Conservation (phyloP, 2,888 invertebrate species). For the Polylopha cassiicola region DNA sequence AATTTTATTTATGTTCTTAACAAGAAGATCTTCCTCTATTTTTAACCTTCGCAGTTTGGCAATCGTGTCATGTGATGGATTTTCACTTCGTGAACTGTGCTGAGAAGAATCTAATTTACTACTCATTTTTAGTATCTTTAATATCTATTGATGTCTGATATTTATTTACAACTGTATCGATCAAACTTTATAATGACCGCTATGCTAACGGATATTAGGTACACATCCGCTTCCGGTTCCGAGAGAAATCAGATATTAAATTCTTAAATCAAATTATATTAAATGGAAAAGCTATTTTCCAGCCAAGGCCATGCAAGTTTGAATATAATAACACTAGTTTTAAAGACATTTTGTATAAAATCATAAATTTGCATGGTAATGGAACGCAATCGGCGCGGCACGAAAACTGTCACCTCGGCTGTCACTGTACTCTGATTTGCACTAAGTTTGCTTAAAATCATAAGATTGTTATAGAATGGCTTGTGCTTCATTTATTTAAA, state of each 20-base stretch:
- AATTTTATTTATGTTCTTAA: constrained; percentile 35
- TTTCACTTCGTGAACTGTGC: no score
- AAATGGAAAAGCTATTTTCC: no score
- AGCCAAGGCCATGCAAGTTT: no score
- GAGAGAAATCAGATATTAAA: no score
- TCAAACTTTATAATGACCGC: constrained; percentile 20
- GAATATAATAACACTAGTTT: no score
- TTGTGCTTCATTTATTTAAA: constrained; percentile 26
- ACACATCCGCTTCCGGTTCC: no score
- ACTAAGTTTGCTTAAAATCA: constrained; percentile 6
- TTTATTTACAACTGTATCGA: constrained; percentile 5
- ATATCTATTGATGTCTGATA: no score
- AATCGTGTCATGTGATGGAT: no score
- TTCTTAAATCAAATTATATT: no score
- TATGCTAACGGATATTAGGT: constrained; percentile 2
- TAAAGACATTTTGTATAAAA: no score
- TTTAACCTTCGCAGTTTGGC: constrained; percentile 54
- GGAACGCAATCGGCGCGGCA: constrained; percentile 3
- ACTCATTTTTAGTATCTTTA: constrained; percentile 10
- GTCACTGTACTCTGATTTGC: constrained; percentile 11
- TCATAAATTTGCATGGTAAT: neutral
- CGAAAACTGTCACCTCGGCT: constrained; percentile 4
- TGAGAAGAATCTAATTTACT: constrained; percentile 18
- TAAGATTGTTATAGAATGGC: constrained; percentile 32
- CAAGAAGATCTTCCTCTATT: constrained; percentile 57